Percentiles rank a stretch among this genome's conserved stretches.
Evolutionary conservation across 2,113 vertebrate genomes (phyloP).

Genomic region (Otis tarda): DNA sequence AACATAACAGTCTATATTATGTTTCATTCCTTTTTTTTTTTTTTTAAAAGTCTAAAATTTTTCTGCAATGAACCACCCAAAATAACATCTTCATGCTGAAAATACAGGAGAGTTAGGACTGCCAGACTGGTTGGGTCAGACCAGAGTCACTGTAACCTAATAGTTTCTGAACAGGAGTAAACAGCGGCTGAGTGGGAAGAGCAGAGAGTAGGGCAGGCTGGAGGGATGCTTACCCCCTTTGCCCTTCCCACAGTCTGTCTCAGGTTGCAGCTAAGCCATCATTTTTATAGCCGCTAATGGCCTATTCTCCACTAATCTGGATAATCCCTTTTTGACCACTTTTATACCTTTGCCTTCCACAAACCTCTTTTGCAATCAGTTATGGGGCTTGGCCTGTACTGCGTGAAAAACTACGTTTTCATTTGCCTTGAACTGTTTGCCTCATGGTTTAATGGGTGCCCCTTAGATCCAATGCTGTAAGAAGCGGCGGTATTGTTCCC

Average conservation of each 20-base stretch:
- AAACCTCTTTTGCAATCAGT: not conserved
- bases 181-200: not conserved
- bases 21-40: not conserved
- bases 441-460: not conserved
- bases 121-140: not conserved
- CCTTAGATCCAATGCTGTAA: not conserved
- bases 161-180: not conserved
- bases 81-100: not conserved
- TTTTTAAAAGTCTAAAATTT: not conserved
- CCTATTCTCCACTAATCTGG: conserved; percentile 38
- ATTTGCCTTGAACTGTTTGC: not conserved
- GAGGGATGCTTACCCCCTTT: not conserved
- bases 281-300: conserved; percentile 57
- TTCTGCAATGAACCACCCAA: not conserved
- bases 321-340: conserved; percentile 52
- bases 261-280: conserved; percentile 45
- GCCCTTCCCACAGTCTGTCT: not conserved
- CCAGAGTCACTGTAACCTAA: not conserved
- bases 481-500: not conserved
- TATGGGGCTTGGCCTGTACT: not conserved
- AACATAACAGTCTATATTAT: not conserved
- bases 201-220: not conserved
- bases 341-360: conserved; percentile 42
- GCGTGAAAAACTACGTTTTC: not conserved
- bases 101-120: not conserved